Base-by-base conservation (phyloP, 1,140 invertebrate species). In the Mamestra configurata region DNA sequence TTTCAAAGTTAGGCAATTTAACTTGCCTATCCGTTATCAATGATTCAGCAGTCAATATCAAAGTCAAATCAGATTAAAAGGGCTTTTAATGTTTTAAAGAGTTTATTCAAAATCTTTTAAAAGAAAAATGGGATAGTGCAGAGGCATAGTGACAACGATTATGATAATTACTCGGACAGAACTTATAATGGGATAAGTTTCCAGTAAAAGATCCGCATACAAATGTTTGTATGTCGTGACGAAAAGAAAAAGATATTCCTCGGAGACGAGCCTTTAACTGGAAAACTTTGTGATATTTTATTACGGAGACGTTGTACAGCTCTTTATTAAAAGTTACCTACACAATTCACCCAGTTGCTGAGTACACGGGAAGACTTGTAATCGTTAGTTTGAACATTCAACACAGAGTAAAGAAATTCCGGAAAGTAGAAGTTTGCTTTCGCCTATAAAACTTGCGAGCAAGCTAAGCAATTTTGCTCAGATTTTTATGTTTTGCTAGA, bases 121-220 rank as follows among this genome's bases (percentile, higher is more conserved):
- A 24, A 59, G 55, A 15, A 10, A 24, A 22, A 55, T 20, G 7
- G 3, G n/a, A 55, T 55, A 24, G n/a, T 31, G 18, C 13, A 35
- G 0, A 24, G 64, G 24, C 5, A 61, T 11, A 31, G 46, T 51
- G 24, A 53, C 22, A 71, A 71, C 5, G 35, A 20, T 40, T 53
- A 53, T 61, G 20, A 18, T 46, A 61, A 76, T 64, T 22, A 59
- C 22, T 46, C 22, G 13, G 8, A 70, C 20, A 22, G 51, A 49
- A 51, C 37, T 61, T 49, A 35, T 83, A 86, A 86, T 84, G 80
- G 83, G 80, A 84, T 82, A 86, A 86, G 79, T 86, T 84, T 61
- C 31, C 43, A 20, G 49, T 70, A 53, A 79, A 75, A 72, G 73
- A 22, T 59, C 77, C 73, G 79, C 80, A 79, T 82, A 82, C 81